Percentiles rank a stretch among this genome's conserved stretches.
Conservation (phyloP, 2,113 vertebrate species). For the Myrmecophaga tridactyla region DNA sequence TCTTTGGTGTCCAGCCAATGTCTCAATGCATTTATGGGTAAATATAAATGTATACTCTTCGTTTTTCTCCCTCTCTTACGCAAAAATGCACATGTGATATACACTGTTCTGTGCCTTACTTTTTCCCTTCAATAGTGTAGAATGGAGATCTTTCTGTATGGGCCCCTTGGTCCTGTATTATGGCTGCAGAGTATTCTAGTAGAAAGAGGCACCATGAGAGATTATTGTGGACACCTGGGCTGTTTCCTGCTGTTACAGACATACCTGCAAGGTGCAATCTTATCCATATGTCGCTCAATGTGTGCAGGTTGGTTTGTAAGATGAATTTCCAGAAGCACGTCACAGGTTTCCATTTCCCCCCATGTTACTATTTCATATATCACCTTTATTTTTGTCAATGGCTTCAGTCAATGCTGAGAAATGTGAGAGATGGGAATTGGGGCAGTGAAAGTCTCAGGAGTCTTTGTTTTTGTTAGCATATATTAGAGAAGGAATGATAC, state of each 20-base stretch:
- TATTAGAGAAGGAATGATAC: neutral
- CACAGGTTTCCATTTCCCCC: neutral
- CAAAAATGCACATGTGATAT: neutral
- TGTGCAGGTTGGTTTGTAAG: neutral
- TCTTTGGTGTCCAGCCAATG: neutral
- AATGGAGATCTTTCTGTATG: fast-evolving
- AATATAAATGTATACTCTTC: neutral
- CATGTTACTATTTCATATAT: neutral
- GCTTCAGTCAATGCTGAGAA: neutral
- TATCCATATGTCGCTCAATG: neutral
- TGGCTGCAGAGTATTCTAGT: neutral
- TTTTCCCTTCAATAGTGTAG: neutral
- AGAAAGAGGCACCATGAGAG: neutral
- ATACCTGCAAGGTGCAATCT: neutral
- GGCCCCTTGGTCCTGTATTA: neutral
- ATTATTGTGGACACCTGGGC: neutral
- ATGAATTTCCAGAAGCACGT: neutral
- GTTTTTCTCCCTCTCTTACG: neutral
- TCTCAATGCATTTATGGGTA: neutral
- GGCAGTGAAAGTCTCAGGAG: neutral
- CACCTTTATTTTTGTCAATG: neutral
- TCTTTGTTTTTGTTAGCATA: neutral
- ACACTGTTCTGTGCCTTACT: neutral
- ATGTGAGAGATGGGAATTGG: neutral
- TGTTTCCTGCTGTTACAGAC: neutral